A percentile compares a stretch with the other conserved stretches of the same genome.
phyloP scores from a whole-genome alignment of 2,888 invertebrate genomes.

The Pomacea canaliculata region DNA sequence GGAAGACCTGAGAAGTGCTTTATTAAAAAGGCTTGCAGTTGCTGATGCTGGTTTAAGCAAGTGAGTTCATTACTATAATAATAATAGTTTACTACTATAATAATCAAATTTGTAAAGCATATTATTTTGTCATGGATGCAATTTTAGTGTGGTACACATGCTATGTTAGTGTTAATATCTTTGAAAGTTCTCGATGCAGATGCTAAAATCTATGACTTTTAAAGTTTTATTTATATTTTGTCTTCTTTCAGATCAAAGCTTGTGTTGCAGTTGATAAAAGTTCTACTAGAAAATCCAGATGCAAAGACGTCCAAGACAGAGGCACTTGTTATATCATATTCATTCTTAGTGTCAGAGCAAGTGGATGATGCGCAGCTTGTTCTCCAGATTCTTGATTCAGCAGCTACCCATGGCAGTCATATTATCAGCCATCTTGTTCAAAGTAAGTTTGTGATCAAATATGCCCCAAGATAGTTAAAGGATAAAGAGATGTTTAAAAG shows the following conservation, averaged over 20 bases:
- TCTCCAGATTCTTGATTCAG: constrained; percentile 16
- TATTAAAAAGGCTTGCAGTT: constrained; percentile 27
- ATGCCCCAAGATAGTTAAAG: no score
- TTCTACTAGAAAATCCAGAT: background rate
- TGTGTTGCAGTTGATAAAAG: background rate
- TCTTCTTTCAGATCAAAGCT: background rate
- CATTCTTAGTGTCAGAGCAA: constrained; percentile 10
- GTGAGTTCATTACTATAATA: constrained; percentile 1
- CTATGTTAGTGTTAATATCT: no score
- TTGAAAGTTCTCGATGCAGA: no score
- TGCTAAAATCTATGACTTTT: no score
- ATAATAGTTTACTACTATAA: no score
- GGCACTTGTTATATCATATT: constrained; percentile 22
- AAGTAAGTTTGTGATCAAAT: constrained; percentile 1
- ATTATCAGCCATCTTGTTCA: constrained; percentile 19
- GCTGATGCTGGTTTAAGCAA: constrained; percentile 9
- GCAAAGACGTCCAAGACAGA: background rate
- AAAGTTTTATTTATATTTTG: background rate
- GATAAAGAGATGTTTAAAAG: no score
- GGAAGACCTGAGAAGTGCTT: constrained; percentile 26
- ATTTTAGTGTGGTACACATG: no score
- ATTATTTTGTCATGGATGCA: no score
- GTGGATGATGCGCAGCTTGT: constrained; percentile 4
- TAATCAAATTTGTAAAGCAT: no score
- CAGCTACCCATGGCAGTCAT: background rate